phyloP scores from a whole-genome alignment of 2,888 invertebrate genomes.

The Lasioglossum pauxillum region DNA sequence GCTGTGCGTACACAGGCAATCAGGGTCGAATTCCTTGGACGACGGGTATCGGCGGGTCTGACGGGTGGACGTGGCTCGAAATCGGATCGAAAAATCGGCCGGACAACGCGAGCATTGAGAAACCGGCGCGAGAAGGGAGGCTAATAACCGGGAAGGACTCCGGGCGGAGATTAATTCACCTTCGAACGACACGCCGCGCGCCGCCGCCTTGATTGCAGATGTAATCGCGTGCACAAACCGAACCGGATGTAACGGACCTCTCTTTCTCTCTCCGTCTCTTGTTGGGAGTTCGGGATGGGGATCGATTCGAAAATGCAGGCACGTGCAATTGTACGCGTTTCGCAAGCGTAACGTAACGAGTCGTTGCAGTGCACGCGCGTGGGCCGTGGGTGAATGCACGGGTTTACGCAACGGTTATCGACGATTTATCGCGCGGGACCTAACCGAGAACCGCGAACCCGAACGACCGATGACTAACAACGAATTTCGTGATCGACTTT shows the following conservation, averaged over 20 bases:
- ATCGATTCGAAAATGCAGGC: constrained; percentile 61
- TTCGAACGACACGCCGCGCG: constrained; percentile 34
- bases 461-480: constrained; percentile 4
- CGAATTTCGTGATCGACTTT: not conserved
- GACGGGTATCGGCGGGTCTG: not conserved
- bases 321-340: constrained; percentile 65
- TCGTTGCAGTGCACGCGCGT: constrained; percentile 42
- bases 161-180: constrained; percentile 23
- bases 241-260: constrained; percentile 63
- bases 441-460: not conserved
- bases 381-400: constrained; percentile 60
- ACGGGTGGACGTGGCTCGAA: not conserved
- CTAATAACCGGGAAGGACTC: constrained; percentile 12
- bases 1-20: not conserved
- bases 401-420: constrained; percentile 48
- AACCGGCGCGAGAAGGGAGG: not conserved
- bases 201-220: constrained; percentile 40
- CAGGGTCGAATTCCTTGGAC: not conserved
- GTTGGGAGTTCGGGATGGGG: constrained; percentile 24
- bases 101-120: constrained; percentile 19
- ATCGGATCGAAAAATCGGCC: constrained; percentile 13
- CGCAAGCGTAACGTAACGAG: constrained; percentile 58
- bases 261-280: not conserved
- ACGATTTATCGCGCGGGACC: constrained; percentile 10
- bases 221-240: constrained; percentile 37